Evolutionary conservation across 2,797 vertebrate species (phyloP), one percentile per base, ranked within the genome.

Genomic region (Ara ararauna): DNA sequence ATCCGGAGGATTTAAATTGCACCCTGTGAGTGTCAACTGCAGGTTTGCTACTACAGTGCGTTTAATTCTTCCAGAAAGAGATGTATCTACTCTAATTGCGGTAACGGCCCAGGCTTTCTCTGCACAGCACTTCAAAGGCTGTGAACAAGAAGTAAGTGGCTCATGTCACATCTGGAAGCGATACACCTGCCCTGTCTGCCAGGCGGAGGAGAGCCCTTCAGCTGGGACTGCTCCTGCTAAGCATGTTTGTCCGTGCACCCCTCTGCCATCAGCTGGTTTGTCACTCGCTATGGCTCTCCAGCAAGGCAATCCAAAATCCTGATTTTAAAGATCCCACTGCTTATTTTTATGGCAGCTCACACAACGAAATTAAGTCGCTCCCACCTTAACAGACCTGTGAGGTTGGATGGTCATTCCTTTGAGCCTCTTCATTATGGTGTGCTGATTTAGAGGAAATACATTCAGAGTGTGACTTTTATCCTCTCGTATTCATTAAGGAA

Each of bases 1-100:
- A 97, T 96, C 94, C 20, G 0, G 75, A 82, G 89, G 93, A 93
- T 97, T 97, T 95, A 94, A 87, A 81, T 89, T 90, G 91, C 93
- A 85, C 94, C 90, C 96, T 50, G 30, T 45, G 90, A 93, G 85
- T 87, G 94, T 96, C 95, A 96, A 81, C 92, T 3, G 82, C 93
- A 80, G 94, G 93, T 93, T 94, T 95, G 96, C 82, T 73, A 75
- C 92, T 91, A 81, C 74, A 82, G 90, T 15, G 61, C 64, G 20
- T 93, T 95, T 93, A 85, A 92, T 89, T 97, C 84, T 92, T 14
- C 76, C 93, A 77, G 90, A 66, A 91, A 96, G 87, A 58, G 94
- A 93, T 48, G 62, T 66, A 36, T 74, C 47, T 56, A 11, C 89
- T 91, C 84, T 38, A 38, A 38, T 38, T 38, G 36, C 36, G 10